Conservation (phyloP, 2,888 invertebrate genomes). For the Griposia aprilina region DNA sequence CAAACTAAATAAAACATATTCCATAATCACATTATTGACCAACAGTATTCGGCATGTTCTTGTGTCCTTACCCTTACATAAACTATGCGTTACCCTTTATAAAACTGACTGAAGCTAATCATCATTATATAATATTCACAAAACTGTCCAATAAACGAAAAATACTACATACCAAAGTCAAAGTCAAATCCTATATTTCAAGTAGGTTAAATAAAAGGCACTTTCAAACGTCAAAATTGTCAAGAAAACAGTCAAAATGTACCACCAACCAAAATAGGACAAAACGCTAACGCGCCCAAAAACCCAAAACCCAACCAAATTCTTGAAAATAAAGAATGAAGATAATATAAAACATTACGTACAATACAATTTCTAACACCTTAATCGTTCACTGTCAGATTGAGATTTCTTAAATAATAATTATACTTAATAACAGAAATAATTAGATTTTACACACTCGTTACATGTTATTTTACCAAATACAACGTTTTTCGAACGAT, state of each 20-base stretch:
- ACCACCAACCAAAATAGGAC: not conserved
- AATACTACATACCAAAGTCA: not conserved
- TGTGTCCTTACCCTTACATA: not conserved
- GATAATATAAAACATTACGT: constrained; percentile 36
- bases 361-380: constrained; percentile 59
- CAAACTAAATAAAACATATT: not conserved
- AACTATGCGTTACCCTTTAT: not conserved
- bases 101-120: not conserved
- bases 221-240: too few relatives aligned
- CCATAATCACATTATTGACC: too few relatives aligned
- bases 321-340: constrained; percentile 24
- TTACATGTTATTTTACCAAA: constrained; percentile 79
- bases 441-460: constrained; percentile 76
- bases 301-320: not conserved
- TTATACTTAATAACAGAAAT: constrained; percentile 72
- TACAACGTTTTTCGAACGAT: constrained; percentile 79
- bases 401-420: constrained; percentile 57
- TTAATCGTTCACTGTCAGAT: constrained; percentile 69
- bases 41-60: not conserved
- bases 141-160: not conserved
- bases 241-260: too few relatives aligned
- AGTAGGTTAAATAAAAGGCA: too few relatives aligned
- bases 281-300: not conserved
- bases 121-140: not conserved
- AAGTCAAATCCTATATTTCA: not conserved